Evolutionary conservation across 2,888 invertebrate species (phyloP), one percentile per base, ranked within the genome.

Genomic region (Agrochola circellaris): DNA sequence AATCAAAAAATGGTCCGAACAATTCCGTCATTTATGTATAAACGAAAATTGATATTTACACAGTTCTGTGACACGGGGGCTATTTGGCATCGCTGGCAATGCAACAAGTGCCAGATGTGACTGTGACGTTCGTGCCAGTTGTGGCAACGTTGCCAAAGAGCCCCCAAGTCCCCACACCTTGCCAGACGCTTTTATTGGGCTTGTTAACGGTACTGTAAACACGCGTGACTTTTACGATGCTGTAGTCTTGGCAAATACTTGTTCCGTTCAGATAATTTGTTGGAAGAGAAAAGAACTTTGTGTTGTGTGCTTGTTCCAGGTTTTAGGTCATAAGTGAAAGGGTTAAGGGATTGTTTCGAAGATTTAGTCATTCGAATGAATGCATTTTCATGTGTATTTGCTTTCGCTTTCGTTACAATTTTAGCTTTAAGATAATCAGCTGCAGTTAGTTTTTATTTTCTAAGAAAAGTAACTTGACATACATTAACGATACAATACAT

Each of bases 161-260:
- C 73, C 82, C 72, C 83, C 45, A 60, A 69, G 64, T 65, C 82
- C 84, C 73, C 79, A 79, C 81, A 89, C 90, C 86, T 88, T 88
- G 77, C 78, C 74, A 84, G 89, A 89, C 90, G 83, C 79, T 90
- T 92, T 94, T 94, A 94, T 91, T 90, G 89, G 84, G 82, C 84
- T 90, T 90, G 92, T 92, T 92, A 94, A 93, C 89, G 90, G 87
- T 90, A 92, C 87, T 91, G 93, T 93, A 93, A 93, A 92, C 90
- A 91, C 86, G 88, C 86, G 89, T 90, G 88, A 90, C 90, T 90
- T 93, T 94, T 92, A 94, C 92, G 92, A 90, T 78, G 87, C 85
- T 84, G 85, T 93, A 90, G 91, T 89, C 91, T 90, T 90, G 91
- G 90, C 91, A 92, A 90, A 90, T 90, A 87, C 88, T 89, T 90